Evolutionary conservation across 2,888 invertebrate species (phyloP), one percentile per base, ranked within the genome.

Genomic region (Drosophila suboccidentalis): DNA sequence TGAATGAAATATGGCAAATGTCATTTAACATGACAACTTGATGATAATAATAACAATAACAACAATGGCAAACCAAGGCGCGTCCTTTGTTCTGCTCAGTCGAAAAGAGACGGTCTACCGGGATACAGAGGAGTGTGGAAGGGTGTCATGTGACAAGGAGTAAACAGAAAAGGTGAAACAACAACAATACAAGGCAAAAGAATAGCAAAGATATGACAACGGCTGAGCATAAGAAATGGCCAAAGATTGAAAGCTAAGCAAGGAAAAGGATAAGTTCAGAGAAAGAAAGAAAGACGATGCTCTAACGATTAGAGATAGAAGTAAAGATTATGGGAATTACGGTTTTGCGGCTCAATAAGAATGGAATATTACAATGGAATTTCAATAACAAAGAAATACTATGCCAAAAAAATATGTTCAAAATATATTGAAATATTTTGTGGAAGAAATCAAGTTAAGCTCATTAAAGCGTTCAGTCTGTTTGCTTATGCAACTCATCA

Each of bases 1-100:
- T 87, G 84, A 87, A 90, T 81, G 82, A 88, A 88, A 87, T 90
- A 89, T 89, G 90, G 90, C 90, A 90, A 89, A 89, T 90, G 89
- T 89, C 89, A 90, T 89, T 89, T 90, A 86, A 84, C 80, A 90
- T 90, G 89, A 90, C 90, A 89, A 90, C 84, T 88, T 90, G 89
- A 90, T 84, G 85, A 88, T 84, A 86, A 90, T 83, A 78, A 78
- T 75, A 83, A 79, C 87, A 78, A 80, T 76, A 87, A 77, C 77
- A 80, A 80, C 81, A 83, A 78, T 61, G 57, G 66, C 51, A 39
- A 38, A 46, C 62, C 46, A 22, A 64, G 71, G 11, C 64, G 61
- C 19, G 60, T 39, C 36, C 44, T 53, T 74, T 74, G 74, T 75
- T 69, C 50, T 34, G 55, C n/a, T 55, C 11, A 41, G 34, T 1